These are phyloP conservation scores for Kuschelorhynchus macadamiae DNA, from an alignment of 2,888 invertebrate species.

Conservation along the genomic window DNA sequence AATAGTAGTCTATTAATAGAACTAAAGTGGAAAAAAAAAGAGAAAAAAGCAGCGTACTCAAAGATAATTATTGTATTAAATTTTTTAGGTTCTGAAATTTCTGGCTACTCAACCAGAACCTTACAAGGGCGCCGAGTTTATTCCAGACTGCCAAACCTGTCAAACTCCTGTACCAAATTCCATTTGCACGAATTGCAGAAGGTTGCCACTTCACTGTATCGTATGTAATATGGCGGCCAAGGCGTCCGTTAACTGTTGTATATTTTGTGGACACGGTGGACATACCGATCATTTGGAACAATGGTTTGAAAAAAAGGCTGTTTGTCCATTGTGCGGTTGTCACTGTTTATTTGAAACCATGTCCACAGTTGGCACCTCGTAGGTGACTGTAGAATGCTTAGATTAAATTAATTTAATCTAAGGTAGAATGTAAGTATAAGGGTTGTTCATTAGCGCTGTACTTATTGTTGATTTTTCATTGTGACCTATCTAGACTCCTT, in stretches of 20 bases:
- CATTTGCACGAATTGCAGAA: conserved; percentile 81
- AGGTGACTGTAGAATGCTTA: neutral
- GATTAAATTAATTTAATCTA: neutral
- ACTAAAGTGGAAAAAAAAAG: too few species aligned
- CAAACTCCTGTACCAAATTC: conserved; percentile 76
- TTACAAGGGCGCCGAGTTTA: conserved; percentile 77
- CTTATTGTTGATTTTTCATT: too few species aligned
- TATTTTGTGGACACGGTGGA: conserved; percentile 94
- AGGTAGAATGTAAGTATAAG: too few species aligned
- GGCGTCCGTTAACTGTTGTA: conserved; percentile 88
- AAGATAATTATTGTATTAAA: too few species aligned
- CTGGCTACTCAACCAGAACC: conserved; percentile 68
- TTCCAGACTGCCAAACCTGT: conserved; percentile 81
- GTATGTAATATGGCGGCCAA: conserved; percentile 89
- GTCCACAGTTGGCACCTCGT: conserved; percentile 61
- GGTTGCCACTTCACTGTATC: conserved; percentile 83
- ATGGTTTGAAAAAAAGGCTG: conserved; percentile 84
- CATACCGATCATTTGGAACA: conserved; percentile 87
- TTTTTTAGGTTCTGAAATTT: conserved; percentile 72
- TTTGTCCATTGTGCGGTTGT: conserved; percentile 95
- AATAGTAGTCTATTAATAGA: too few species aligned
- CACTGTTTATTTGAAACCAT: conserved; percentile 83
- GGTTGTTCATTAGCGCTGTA: too few species aligned
- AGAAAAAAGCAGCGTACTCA: too few species aligned
- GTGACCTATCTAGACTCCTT: too few species aligned